A percentile compares a stretch with the other conserved stretches of the same genome.
Evolutionary conservation across 2,113 vertebrate genomes (phyloP).

Genomic region (Petrocephalus microphthalmus): DNA sequence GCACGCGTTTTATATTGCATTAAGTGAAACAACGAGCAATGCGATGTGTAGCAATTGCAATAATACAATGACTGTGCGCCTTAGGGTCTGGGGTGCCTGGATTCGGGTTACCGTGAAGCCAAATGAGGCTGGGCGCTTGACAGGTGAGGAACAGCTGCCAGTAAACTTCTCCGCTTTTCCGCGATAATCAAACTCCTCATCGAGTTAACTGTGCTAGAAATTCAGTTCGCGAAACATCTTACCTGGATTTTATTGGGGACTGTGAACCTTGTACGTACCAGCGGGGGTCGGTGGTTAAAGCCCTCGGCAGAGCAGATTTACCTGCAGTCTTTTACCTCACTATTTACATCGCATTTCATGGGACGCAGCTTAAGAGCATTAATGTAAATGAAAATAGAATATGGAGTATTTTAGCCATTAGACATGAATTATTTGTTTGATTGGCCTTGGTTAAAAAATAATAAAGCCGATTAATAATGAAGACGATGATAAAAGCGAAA

Average conservation of each 20-base stretch:
- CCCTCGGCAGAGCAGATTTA: neutral
- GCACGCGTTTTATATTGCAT: neutral
- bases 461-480: constrained; percentile 58
- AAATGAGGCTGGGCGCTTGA: neutral
- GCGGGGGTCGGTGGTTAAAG: neutral
- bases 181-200: constrained; percentile 10
- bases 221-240: constrained; percentile 1
- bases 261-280: neutral
- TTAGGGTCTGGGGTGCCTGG: neutral
- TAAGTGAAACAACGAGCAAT: neutral
- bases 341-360: neutral
- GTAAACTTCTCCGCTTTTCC: neutral
- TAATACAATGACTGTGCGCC: neutral
- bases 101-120: neutral
- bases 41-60: neutral
- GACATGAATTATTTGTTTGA: constrained; percentile 53
- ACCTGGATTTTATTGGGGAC: neutral
- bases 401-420: constrained; percentile 58
- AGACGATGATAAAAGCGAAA: constrained; percentile 62
- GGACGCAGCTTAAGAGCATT: neutral
- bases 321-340: neutral
- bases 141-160: constrained; percentile 17
- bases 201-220: constrained; percentile 10
- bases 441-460: constrained; percentile 51
- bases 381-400: constrained; percentile 47